Evolutionary conservation across 2,888 invertebrate genomes (phyloP).

Genomic region (Eudemis profundana): DNA sequence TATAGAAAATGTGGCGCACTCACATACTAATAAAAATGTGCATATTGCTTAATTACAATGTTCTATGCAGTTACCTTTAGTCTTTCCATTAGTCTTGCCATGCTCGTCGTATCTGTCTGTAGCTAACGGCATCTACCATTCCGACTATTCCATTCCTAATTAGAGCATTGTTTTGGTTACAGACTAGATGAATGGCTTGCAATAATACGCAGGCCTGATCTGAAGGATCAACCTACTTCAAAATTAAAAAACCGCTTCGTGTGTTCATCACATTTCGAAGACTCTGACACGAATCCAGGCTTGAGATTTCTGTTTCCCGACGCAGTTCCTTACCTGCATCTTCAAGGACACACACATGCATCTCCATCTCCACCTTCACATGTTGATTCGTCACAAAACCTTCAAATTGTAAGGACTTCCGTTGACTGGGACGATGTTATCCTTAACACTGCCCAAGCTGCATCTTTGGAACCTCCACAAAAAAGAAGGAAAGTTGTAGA

Average conservation of each 20-base stretch:
- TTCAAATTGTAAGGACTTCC: not conserved
- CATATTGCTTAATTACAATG: too few relatives aligned
- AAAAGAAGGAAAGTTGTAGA: not conserved
- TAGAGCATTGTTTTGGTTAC: slow-evolving; percentile 14
- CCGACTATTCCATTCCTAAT: not conserved
- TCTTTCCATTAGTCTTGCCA: too few relatives aligned
- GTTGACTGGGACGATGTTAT: slow-evolving; percentile 18
- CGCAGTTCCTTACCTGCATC: slow-evolving; percentile 8
- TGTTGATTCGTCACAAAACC: not conserved
- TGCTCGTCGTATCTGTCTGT: too few relatives aligned
- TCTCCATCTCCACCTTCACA: too few relatives aligned
- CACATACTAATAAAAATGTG: too few relatives aligned
- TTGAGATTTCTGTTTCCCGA: not conserved
- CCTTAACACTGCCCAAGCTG: not conserved
- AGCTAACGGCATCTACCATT: too few relatives aligned
- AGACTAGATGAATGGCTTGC: slow-evolving; percentile 20
- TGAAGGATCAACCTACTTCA: not conserved
- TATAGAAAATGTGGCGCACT: too few relatives aligned
- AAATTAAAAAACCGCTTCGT: slow-evolving; percentile 6
- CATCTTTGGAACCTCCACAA: not conserved
- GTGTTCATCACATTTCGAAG: slow-evolving; percentile 25
- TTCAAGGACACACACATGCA: too few relatives aligned
- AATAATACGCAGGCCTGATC: slow-evolving; percentile 21
- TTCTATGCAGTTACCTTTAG: too few relatives aligned
- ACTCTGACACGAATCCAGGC: not conserved